Conservation (phyloP, 2,113 vertebrate genomes). For the Tapirus terrestris region DNA sequence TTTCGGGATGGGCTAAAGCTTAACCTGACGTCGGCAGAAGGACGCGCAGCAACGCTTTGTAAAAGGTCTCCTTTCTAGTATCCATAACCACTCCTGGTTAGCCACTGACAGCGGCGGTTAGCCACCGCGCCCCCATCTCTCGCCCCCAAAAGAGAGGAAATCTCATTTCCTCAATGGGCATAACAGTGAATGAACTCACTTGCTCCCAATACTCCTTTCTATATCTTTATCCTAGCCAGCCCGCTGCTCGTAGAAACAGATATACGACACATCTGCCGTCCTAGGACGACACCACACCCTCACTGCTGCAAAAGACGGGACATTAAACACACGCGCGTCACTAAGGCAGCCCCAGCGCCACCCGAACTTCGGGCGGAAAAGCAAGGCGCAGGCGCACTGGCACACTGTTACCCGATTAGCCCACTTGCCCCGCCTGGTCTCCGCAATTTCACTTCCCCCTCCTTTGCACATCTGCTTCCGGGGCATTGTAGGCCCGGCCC, state of each 20-base stretch:
- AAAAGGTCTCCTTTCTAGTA: neutral
- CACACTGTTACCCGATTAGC: neutral
- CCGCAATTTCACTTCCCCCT: conserved; percentile 70
- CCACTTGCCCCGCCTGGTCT: neutral
- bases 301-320: neutral
- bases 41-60: neutral
- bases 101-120: neutral
- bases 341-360: accelerated
- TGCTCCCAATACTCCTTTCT: neutral
- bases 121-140: neutral
- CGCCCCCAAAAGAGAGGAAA: neutral
- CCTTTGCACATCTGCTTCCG: conserved; percentile 64
- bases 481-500: conserved; percentile 59
- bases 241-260: neutral
- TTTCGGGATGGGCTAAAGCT: neutral
- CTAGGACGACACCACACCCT: neutral
- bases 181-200: neutral
- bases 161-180: neutral
- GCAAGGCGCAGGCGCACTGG: conserved; percentile 51
- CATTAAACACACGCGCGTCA: neutral
- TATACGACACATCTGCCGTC: neutral
- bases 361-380: conserved; percentile 50
- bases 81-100: neutral
- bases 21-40: neutral
- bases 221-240: neutral